These are phyloP conservation scores for Austrolebias charrua DNA, from an alignment of 2,797 vertebrate species.

Conservation along the genomic window DNA sequence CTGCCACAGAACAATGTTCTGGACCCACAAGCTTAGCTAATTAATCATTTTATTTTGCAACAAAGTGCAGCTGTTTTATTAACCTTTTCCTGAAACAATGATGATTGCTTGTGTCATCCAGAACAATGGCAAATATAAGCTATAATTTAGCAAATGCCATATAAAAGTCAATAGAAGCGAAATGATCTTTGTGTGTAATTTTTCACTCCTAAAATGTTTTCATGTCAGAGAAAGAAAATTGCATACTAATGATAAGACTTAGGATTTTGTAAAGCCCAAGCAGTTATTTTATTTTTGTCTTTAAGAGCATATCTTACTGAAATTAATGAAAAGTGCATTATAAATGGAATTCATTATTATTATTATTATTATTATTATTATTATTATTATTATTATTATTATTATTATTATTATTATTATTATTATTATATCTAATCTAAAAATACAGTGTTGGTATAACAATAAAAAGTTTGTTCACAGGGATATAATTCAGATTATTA, in stretches of 20 bases:
- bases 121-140: slow-evolving; percentile 20
- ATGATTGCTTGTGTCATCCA: neutral
- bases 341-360: too few species aligned
- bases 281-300: neutral
- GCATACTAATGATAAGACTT: slow-evolving; percentile 1
- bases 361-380: too few species aligned
- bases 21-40: slow-evolving; percentile 25
- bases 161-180: slow-evolving; percentile 3
- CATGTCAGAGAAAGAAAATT: neutral
- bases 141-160: slow-evolving; percentile 9
- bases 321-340: too few species aligned
- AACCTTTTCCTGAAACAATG: slow-evolving; percentile 6
- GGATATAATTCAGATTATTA: too few species aligned
- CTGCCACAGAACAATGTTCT: slow-evolving; percentile 6
- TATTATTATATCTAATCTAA: too few species aligned
- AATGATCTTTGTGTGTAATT: slow-evolving; percentile 14
- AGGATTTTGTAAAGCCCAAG: neutral
- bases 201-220: neutral
- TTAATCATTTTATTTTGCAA: slow-evolving; percentile 22
- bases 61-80: slow-evolving; percentile 36
- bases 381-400: too few species aligned
- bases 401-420: too few species aligned
- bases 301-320: too few species aligned
- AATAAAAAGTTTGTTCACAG: too few species aligned
- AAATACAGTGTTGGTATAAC: too few species aligned